Percentiles rank a stretch among this genome's conserved stretches.
phyloP scores from a whole-genome alignment of 2,888 invertebrate genomes.

The Oscheius sp. region DNA sequence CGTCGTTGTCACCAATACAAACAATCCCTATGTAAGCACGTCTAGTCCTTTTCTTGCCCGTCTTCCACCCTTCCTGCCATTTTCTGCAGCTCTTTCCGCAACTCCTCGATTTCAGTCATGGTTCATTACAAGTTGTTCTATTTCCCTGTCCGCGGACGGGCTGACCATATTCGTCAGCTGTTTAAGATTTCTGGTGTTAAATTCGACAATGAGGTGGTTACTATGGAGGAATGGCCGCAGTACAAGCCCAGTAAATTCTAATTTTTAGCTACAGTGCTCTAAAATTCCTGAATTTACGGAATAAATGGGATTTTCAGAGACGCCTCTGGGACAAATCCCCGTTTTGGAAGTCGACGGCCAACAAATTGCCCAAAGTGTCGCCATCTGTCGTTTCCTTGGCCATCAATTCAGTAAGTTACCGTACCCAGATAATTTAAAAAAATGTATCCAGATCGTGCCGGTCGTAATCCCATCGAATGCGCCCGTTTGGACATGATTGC shows the following conservation, averaged over 20 bases:
- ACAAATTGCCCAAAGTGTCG: constrained; percentile 62
- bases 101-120: constrained; percentile 38
- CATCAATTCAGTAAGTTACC: constrained; percentile 59
- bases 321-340: constrained; percentile 69
- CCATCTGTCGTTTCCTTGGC: constrained; percentile 66
- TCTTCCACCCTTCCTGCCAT: too few species aligned
- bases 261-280: neutral
- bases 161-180: constrained; percentile 63
- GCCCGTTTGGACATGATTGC: constrained; percentile 66
- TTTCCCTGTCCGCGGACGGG: constrained; percentile 61
- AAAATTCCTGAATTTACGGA: neutral
- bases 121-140: constrained; percentile 61
- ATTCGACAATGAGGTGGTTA: constrained; percentile 57
- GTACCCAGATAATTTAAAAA: constrained; percentile 11
- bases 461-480: constrained; percentile 56
- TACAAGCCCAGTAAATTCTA: constrained; percentile 52
- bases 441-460: constrained; percentile 48
- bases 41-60: too few species aligned
- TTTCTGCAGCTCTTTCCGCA: too few species aligned
- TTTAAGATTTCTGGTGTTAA: constrained; percentile 57
- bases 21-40: too few species aligned
- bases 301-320: constrained; percentile 50
- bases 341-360: constrained; percentile 69
- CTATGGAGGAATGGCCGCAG: constrained; percentile 59
- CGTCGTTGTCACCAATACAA: too few species aligned